These are phyloP conservation scores for Agrenia bidenticulata DNA, from an alignment of 2,888 invertebrate species.

Conservation along the genomic window DNA sequence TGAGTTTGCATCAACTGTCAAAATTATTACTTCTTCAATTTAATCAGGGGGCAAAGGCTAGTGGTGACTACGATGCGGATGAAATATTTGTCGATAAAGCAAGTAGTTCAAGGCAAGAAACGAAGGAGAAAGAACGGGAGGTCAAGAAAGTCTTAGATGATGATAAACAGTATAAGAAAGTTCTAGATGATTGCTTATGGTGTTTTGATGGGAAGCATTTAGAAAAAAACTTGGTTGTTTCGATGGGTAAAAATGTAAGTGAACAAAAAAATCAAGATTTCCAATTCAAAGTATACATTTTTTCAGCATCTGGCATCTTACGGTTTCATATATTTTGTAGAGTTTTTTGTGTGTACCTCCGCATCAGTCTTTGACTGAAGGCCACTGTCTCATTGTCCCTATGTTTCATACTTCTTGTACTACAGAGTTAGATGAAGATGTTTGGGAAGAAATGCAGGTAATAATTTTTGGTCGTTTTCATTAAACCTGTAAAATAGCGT, in stretches of 20 bases:
- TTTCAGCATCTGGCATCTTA: neutral
- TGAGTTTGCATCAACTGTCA: too few species aligned
- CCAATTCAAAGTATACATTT: neutral
- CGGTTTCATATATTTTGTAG: constrained; percentile 54
- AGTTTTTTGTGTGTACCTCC: constrained; percentile 79
- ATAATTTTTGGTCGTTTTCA: constrained; percentile 6
- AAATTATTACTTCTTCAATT: constrained; percentile 26
- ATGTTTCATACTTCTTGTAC: constrained; percentile 76
- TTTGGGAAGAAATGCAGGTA: constrained; percentile 84
- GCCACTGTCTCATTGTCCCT: constrained; percentile 83
- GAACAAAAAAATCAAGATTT: neutral
- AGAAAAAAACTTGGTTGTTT: constrained; percentile 80
- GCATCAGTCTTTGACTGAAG: constrained; percentile 74
- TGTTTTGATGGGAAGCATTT: constrained; percentile 80
- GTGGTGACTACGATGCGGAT: constrained; percentile 69
- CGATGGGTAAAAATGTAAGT: constrained; percentile 71
- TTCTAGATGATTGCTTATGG: constrained; percentile 75
- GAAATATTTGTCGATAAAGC: constrained; percentile 82
- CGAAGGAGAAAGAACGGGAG: constrained; percentile 66
- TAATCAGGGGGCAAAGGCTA: constrained; percentile 52
- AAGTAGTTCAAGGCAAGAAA: constrained; percentile 55
- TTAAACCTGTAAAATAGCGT: too few species aligned
- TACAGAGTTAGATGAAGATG: constrained; percentile 88
- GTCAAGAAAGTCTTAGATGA: constrained; percentile 70
- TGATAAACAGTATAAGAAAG: constrained; percentile 68